A percentile compares a stretch with the other conserved stretches of the same genome.
Evolutionary conservation across 2,797 vertebrate species (phyloP).

Genomic region (Fistularia tabacaria): DNA sequence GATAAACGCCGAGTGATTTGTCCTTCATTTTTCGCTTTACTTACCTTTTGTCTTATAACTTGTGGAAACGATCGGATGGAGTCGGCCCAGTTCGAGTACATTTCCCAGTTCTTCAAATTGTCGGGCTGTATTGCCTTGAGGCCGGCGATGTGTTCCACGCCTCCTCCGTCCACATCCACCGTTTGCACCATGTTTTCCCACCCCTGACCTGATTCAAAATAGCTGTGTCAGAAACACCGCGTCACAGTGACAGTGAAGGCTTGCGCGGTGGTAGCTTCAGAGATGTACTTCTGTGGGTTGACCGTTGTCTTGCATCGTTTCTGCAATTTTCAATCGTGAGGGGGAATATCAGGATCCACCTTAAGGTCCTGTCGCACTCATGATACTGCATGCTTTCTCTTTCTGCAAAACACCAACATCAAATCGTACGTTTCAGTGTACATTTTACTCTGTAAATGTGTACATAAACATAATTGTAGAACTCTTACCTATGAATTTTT

Average conservation of each 20-base stretch:
- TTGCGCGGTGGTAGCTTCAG: neutral
- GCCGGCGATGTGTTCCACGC: slow-evolving; percentile 31
- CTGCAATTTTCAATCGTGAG: neutral
- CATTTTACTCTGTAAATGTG: rapidly evolving
- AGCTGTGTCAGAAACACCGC: neutral
- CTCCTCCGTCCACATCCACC: slow-evolving; percentile 66
- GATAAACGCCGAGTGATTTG: neutral
- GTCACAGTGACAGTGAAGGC: too few species aligned
- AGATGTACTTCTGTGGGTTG: rapidly evolving
- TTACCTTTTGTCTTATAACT: slow-evolving; percentile 81
- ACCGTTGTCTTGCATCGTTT: rapidly evolving
- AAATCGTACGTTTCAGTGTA: too few species aligned
- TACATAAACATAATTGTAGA: neutral
- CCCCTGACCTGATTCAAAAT: rapidly evolving
- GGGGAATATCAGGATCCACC: slow-evolving; percentile 37
- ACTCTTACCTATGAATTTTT: slow-evolving; percentile 26
- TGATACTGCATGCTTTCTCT: rapidly evolving
- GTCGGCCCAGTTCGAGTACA: slow-evolving; percentile 78
- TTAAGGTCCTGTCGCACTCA: slow-evolving; percentile 29
- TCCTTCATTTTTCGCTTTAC: neutral
- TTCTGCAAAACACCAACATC: too few species aligned
- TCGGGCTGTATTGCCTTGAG: slow-evolving; percentile 63
- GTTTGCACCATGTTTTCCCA: rapidly evolving
- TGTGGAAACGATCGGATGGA: slow-evolving; percentile 74
- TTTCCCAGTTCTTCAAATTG: slow-evolving; percentile 69